Evolutionary conservation across 2,888 invertebrate genomes (phyloP), one percentile per base, ranked within the genome.

Genomic region (Meteorus cinctellus): DNA sequence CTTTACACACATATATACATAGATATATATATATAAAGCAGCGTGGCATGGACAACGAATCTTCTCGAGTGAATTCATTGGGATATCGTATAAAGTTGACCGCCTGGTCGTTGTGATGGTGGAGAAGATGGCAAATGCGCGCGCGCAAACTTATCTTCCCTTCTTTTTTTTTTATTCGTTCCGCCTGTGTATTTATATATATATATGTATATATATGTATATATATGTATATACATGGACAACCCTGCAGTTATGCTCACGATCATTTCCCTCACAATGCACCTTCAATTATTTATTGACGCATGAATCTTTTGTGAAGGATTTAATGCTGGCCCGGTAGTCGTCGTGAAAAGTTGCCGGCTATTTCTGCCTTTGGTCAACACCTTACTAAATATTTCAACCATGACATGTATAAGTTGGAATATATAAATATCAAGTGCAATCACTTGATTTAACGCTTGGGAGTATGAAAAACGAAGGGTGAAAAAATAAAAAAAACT

Each of bases 61-160:
- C 75, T 77, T 80, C 74, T 73, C 65, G 63, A 68, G 62, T 74
- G 81, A 82, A 85, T 85, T 83, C 82, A 82, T 82, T 79, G 84
- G 80, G 77, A 67, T 66, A 41, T 67, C 51, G 8, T 65, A 24
- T 34, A 29, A 29, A 63, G 27, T 36, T 74, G 36, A 67, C 67
- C 59, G 63, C 72, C 27, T 60, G 60, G 4, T 60, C 14, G 29
- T 27, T 10, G 29, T 8, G 60, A 60, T 16, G 29, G 14, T 29
- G 29, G 24, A 27, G 48, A n/a, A 48, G 48, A 48, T 48, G 48
- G 48, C 48, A 16, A 48, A 48, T n/a, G 48, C 48, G n/a, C 16
- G 48, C n/a, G 16, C 48, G n/a, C 48, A 48, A 48, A 48, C 48
- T 48, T 48, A n/a, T 48, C 48, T n/a, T n/a, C n/a, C 48, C 48